These are phyloP conservation scores for Siniperca undulata DNA, from an alignment of 2,797 vertebrate genomes.

Conservation along the genomic window DNA sequence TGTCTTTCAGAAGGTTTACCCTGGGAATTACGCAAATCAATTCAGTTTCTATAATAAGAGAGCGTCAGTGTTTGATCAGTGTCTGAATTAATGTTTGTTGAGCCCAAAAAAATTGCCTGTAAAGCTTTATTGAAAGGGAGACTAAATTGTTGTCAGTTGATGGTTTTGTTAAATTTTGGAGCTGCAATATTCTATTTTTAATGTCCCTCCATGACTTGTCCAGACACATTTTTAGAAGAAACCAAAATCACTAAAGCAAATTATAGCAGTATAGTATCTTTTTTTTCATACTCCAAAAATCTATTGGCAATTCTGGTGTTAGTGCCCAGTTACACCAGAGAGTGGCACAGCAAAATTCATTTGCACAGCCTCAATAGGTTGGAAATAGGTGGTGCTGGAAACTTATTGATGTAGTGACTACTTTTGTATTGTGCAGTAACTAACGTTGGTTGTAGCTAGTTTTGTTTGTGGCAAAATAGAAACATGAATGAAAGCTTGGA, in stretches of 20 bases:
- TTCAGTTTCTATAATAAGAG: conserved; percentile 34
- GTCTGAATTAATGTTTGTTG: conserved; percentile 18
- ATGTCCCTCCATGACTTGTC: neutral
- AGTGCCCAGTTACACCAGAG: neutral
- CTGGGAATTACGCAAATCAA: conserved; percentile 35
- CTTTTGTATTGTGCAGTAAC: neutral
- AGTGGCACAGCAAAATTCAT: neutral
- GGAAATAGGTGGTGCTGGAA: neutral
- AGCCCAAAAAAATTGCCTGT: conserved; percentile 23
- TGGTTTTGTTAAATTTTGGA: neutral
- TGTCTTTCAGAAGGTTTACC: conserved; percentile 25
- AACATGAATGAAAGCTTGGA: neutral
- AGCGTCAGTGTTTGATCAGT: conserved; percentile 23
- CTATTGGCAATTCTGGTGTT: neutral
- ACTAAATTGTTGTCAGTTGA: neutral
- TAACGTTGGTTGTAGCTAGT: neutral
- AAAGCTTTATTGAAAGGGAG: neutral
- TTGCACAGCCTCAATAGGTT: neutral
- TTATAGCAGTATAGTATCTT: no score
- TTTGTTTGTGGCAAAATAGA: neutral
- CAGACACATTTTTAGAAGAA: neutral
- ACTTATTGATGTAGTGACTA: neutral
- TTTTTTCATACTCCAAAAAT: neutral
- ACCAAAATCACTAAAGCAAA: neutral
- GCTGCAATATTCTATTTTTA: neutral